These are phyloP conservation scores for Danaus chrysippus DNA, from an alignment of 2,888 invertebrate genomes.

Conservation along the genomic window DNA sequence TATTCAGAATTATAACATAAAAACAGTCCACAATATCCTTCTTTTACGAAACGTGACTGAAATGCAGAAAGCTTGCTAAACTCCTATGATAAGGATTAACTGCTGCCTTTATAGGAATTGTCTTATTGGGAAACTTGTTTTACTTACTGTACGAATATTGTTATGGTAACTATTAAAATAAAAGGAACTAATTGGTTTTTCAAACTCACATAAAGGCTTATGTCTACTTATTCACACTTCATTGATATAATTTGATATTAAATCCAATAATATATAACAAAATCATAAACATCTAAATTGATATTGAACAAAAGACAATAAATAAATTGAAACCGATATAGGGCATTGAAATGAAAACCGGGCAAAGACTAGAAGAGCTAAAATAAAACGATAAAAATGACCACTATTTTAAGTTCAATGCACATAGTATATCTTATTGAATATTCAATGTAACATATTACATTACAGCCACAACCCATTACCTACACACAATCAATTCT, in stretches of 20 bases:
- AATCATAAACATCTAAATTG: too few species aligned
- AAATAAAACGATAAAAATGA: too few species aligned
- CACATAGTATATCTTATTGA: too few species aligned
- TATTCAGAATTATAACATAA: slow-evolving; percentile 20
- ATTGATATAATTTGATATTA: too few species aligned
- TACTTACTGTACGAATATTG: slow-evolving; percentile 17
- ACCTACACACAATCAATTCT: slow-evolving; percentile 24
- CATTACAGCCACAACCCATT: slow-evolving; percentile 25
- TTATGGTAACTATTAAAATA: slow-evolving; percentile 3
- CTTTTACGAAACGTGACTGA: slow-evolving; percentile 34
- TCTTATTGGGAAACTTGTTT: slow-evolving; percentile 22
- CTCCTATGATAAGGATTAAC: slow-evolving; percentile 28
- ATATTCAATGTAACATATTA: background rate
- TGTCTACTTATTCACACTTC: too few species aligned
- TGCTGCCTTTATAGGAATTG: slow-evolving; percentile 22
- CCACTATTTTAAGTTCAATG: too few species aligned
- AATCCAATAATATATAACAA: too few species aligned
- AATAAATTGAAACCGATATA: too few species aligned
- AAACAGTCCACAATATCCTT: slow-evolving; percentile 28
- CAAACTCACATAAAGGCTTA: too few species aligned
- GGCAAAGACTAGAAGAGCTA: too few species aligned
- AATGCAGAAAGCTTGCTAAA: slow-evolving; percentile 30
- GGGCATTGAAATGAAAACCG: too few species aligned
- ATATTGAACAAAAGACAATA: too few species aligned
- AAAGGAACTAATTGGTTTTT: background rate